A percentile compares a stretch with the other conserved stretches of the same genome.
These are phyloP conservation scores for Lamellibrachia luymesi DNA, from an alignment of 1,140 invertebrate genomes.

Conservation along the genomic window DNA sequence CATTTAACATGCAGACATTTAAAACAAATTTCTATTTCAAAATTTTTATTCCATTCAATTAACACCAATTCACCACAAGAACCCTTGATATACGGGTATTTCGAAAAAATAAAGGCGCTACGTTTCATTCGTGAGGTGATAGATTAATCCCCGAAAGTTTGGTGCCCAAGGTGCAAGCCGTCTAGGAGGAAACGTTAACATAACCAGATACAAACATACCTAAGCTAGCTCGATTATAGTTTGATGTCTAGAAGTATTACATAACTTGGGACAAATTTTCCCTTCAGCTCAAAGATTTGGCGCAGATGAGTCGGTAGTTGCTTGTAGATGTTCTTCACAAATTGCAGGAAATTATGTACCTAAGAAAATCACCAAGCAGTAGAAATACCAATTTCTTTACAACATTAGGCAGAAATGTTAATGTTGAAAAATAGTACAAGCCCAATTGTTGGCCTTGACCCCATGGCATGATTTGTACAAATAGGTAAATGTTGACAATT, in stretches of 20 bases:
- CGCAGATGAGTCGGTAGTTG: slow-evolving; percentile 86
- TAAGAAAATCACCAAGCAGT: slow-evolving; percentile 47
- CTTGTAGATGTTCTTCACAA: slow-evolving; percentile 91
- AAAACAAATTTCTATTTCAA: slow-evolving; percentile 59
- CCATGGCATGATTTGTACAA: too few relatives aligned
- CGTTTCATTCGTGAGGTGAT: slow-evolving; percentile 82
- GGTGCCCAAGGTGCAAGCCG: too few relatives aligned
- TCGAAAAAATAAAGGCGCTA: too few relatives aligned
- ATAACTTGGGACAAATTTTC: slow-evolving; percentile 70
- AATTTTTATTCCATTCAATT: slow-evolving; percentile 74
- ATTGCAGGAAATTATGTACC: slow-evolving; percentile 86
- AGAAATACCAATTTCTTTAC: too few relatives aligned
- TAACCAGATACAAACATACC: slow-evolving; percentile 55
- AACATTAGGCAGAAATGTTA: too few relatives aligned
- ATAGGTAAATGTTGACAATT: too few relatives aligned
- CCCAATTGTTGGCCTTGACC: too few relatives aligned
- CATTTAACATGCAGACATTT: background rate
- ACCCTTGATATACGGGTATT: too few relatives aligned
- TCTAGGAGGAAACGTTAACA: slow-evolving; percentile 71
- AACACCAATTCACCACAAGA: slow-evolving; percentile 69
- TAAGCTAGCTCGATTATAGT: slow-evolving; percentile 62
- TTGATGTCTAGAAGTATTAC: slow-evolving; percentile 68
- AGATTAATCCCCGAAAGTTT: slow-evolving; percentile 72
- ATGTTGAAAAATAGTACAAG: too few relatives aligned
- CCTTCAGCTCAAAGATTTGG: slow-evolving; percentile 90